These are phyloP conservation scores for Spialia ferax DNA, from an alignment of 2,888 invertebrate genomes.

Conservation along the genomic window DNA sequence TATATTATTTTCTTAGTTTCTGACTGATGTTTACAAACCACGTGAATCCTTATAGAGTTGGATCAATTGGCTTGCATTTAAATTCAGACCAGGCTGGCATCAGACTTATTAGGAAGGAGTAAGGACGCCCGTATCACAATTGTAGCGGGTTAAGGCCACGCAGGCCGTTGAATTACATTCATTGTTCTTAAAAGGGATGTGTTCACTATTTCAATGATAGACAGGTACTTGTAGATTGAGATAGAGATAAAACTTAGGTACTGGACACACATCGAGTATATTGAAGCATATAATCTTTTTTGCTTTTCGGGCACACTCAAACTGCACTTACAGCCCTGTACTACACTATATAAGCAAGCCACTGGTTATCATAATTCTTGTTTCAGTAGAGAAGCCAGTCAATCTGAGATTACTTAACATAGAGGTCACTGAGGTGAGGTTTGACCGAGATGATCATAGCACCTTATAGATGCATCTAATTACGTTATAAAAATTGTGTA, in stretches of 20 bases:
- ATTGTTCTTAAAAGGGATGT: constrained; percentile 40
- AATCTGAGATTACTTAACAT: no score
- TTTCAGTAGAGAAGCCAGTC: not conserved
- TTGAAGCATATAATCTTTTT: not conserved
- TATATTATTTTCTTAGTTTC: no score
- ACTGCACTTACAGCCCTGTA: no score
- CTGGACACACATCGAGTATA: not conserved
- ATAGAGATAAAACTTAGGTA: not conserved
- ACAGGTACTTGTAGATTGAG: no score
- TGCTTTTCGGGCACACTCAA: no score
- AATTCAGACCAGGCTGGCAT: constrained; percentile 50
- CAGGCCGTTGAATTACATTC: constrained; percentile 44
- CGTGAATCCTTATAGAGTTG: constrained; percentile 17
- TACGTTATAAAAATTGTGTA: constrained; percentile 12
- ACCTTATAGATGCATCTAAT: not conserved
- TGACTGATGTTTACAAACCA: not conserved
- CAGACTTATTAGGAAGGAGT: constrained; percentile 58
- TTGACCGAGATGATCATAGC: not conserved
- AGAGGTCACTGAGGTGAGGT: no score
- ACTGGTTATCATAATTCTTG: not conserved
- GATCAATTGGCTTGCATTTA: constrained; percentile 50
- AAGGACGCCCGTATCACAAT: constrained; percentile 55
- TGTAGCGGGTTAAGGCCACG: constrained; percentile 64
- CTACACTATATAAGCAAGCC: not conserved
- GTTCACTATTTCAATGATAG: not conserved